Percentiles rank a stretch among this genome's conserved stretches.
phyloP scores from a whole-genome alignment of 2,888 invertebrate genomes.

The Agonum fuliginosum region DNA sequence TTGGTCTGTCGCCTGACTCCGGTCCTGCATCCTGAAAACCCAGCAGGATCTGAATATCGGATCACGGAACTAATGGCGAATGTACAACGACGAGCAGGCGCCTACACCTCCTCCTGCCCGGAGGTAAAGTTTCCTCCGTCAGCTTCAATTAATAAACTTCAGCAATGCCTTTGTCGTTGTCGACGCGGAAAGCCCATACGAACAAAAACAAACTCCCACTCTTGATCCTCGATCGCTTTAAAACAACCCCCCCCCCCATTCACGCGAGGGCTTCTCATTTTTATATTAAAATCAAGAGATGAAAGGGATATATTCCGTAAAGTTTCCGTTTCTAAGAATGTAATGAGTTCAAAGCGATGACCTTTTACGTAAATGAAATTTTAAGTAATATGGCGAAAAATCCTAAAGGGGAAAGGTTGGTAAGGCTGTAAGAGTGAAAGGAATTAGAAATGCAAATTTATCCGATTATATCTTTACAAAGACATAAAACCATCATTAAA shows the following conservation, averaged over 20 bases:
- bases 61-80: conserved; percentile 38
- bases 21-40: neutral
- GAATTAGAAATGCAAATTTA: conserved; percentile 12
- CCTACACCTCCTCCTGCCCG: neutral
- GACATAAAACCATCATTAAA: neutral
- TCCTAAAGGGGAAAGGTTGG: neutral
- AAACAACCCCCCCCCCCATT: neutral
- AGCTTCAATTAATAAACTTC: conserved; percentile 55
- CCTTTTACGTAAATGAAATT: conserved; percentile 28
- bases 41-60: conserved; percentile 30
- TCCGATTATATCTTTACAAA: conserved; percentile 17
- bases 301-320: neutral
- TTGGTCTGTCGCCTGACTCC: too few relatives aligned
- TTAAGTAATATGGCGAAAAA: neutral
- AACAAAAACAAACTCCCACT: conserved; percentile 44
- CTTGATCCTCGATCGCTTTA: conserved; percentile 10
- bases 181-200: conserved; percentile 31
- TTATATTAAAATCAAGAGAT: conserved; percentile 18
- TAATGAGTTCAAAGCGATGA: conserved; percentile 19
- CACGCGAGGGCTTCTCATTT: conserved; percentile 25
- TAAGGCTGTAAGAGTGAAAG: neutral
- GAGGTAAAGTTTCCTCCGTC: conserved; percentile 33
- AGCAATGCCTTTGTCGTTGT: conserved; percentile 45
- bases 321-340: conserved; percentile 19
- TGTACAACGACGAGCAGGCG: conserved; percentile 5